Percentiles rank a stretch among this genome's conserved stretches.
Evolutionary conservation across 2,888 invertebrate genomes (phyloP).

Genomic region (Eudasyphora cyanicolor): DNA sequence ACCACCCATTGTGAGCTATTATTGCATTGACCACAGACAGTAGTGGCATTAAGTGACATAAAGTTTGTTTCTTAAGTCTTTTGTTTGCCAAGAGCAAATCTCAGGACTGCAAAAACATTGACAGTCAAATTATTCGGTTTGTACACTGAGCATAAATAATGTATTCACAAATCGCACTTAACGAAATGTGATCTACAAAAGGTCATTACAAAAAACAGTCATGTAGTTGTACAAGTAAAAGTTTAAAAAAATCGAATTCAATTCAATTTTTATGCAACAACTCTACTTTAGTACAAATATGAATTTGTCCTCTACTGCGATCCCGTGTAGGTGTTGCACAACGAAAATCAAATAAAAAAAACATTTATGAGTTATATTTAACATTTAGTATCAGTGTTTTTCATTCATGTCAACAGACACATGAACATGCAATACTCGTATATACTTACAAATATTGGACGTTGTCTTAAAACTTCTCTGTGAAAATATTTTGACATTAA

Average conservation of each 20-base stretch:
- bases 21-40: not conserved
- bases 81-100: conserved; percentile 24
- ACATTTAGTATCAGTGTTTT: conserved; percentile 40
- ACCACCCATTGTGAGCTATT: conserved; percentile 18
- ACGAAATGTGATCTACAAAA: conserved; percentile 30
- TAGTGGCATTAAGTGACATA: conserved; percentile 7
- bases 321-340: conserved; percentile 19
- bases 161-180: not conserved
- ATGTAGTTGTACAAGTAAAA: conserved; percentile 3
- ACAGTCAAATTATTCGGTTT: not conserved
- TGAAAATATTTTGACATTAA: conserved; percentile 58
- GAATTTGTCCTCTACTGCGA: not conserved
- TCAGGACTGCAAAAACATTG: not conserved
- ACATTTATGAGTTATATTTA: conserved; percentile 34
- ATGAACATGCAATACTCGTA: conserved; percentile 14
- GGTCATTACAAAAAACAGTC: not conserved
- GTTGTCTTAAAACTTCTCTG: conserved; percentile 19
- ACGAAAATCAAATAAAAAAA: not conserved
- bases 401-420: conserved; percentile 14
- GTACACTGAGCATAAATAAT: conserved; percentile 7
- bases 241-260: conserved; percentile 32
- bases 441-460: not conserved
- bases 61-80: conserved; percentile 20
- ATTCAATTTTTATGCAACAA: not conserved
- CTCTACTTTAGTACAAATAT: not conserved